phyloP scores from a whole-genome alignment of 2,797 vertebrate genomes.

The Brachyrhaphis roseni region DNA sequence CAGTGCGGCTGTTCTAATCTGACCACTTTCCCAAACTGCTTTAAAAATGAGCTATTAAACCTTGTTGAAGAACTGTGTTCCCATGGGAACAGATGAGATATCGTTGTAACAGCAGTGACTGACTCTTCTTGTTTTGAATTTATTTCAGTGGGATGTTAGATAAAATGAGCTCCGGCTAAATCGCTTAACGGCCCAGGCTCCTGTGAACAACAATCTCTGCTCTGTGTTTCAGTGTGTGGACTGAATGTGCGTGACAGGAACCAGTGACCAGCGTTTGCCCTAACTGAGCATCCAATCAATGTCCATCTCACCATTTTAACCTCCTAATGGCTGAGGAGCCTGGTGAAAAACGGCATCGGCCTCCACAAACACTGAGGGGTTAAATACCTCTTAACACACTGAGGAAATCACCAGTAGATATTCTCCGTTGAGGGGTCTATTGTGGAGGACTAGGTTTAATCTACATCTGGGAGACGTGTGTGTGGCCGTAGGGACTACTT shows the following conservation, averaged over 20 bases:
- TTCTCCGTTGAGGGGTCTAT: conserved; percentile 39
- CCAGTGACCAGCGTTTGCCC: conserved; percentile 43
- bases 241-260: conserved; percentile 51
- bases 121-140: conserved; percentile 36
- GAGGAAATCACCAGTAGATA: conserved; percentile 26
- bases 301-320: conserved; percentile 47
- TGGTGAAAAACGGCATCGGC: conserved; percentile 9
- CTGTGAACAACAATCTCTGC: background rate
- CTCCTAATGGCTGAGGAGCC: conserved; percentile 44
- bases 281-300: conserved; percentile 55
- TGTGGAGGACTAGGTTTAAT: conserved; percentile 50
- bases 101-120: conserved; percentile 1
- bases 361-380: conserved; percentile 29
- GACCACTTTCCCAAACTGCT: background rate
- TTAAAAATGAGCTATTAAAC: background rate
- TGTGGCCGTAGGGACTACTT: conserved; percentile 43
- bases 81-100: conserved; percentile 25
- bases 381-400: conserved; percentile 34
- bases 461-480: conserved; percentile 53
- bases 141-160: conserved; percentile 17
- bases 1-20: background rate
- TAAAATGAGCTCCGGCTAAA: conserved; percentile 26
- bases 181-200: conserved; percentile 8
- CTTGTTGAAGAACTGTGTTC: conserved; percentile 13
- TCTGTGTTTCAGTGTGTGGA: conserved; percentile 4